Evolutionary conservation across 2,113 vertebrate species (phyloP).

Genomic region (Peromyscus californicus): DNA sequence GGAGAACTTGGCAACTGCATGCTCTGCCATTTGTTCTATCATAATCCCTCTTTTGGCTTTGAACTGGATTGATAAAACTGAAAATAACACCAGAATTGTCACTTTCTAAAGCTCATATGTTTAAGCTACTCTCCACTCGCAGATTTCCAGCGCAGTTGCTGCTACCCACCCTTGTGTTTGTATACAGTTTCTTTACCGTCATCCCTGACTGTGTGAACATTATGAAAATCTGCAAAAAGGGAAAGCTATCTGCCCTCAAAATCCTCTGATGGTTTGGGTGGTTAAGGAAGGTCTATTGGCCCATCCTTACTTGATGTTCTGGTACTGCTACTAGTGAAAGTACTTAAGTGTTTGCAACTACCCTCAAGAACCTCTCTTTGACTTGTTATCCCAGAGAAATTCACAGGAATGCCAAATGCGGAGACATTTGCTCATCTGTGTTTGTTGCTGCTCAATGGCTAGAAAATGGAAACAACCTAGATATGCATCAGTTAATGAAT

Average conservation of each 20-base stretch:
- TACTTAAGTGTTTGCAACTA: not conserved
- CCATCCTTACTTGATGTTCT: not conserved
- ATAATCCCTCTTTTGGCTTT: not conserved
- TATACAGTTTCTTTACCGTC: not conserved
- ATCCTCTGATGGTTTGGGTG: not conserved
- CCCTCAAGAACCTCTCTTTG: not conserved
- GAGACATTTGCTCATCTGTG: not conserved
- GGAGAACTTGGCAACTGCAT: not conserved
- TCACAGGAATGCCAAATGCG: not conserved
- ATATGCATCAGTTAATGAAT: not conserved
- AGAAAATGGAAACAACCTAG: not conserved
- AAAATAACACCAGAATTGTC: not conserved
- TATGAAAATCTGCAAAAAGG: not conserved
- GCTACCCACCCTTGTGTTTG: not conserved
- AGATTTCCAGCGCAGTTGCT: not conserved
- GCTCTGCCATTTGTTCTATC: not conserved
- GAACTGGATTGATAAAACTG: not conserved
- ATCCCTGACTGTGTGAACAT: not conserved
- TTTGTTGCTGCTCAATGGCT: not conserved
- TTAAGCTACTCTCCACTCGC: not conserved
- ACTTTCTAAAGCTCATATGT: not conserved
- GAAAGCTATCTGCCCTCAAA: not conserved
- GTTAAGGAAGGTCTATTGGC: not conserved
- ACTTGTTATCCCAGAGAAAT: not conserved
- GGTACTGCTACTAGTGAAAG: not conserved